Base-by-base conservation (phyloP, 1,140 invertebrate genomes). In the Heliconius nattereri region DNA sequence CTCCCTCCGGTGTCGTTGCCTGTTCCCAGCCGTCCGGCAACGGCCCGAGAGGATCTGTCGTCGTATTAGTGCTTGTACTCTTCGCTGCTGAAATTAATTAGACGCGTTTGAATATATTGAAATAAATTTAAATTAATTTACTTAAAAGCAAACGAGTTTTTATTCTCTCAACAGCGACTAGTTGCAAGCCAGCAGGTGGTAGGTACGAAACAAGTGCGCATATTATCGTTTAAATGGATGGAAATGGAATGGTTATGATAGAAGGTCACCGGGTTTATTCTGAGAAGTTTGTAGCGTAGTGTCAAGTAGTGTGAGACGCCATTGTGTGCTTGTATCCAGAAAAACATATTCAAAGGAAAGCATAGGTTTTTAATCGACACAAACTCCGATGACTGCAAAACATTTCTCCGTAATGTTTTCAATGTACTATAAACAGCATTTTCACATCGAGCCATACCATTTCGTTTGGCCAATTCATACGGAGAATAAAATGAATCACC, bases 11-110 rank as follows among this genome's bases (percentile, higher is more conserved):
- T 80, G 98, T 99, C 81, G 97, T 95, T 40, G 98, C 98, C 94
- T 99, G 97, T 93, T 99, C 98, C 98, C 98, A 99, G 82, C 98
- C 98, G 77, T 98, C 98, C 71, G 98, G 98, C 84, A 99, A 95
- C 76, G 98, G 96, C 71, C 97, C 98, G 87, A 98, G 92, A 49
- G 95, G 91, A 87, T 95, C 96, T 79, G 91, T 86, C 81, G 91
- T 85, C 84, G 91, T 90, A 84, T 85, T 93, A 92, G 88, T 94
- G 87, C 92, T 94, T 93, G 92, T 93, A 91, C 90, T 94, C 92
- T 94, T 94, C 90, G 93, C 91, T 92, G 92, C 92, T 94, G 93
- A 91, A 94, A 94, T 86, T 85, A 92, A 94, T 89, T 90, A 89
- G 84, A 89, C 81, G 85, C 60, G 81, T 84, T 82, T 83, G 71